Evolutionary conservation across 2,113 vertebrate genomes (phyloP).

Genomic region (Grammomys surdaster): DNA sequence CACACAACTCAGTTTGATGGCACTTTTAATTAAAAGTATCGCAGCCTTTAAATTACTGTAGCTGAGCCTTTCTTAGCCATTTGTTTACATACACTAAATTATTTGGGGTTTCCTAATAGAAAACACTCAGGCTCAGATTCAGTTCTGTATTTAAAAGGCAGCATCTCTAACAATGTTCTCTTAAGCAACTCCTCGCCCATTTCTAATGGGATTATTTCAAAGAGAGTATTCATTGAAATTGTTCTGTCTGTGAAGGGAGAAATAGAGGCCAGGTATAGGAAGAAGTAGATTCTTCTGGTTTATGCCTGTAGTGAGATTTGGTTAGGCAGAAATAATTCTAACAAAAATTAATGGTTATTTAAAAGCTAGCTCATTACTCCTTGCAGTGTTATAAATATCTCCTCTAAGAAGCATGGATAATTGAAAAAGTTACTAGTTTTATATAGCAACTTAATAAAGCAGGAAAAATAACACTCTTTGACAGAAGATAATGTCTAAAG

Average conservation of each 20-base stretch:
- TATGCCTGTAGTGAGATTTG: slow-evolving; percentile 19
- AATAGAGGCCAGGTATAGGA: not conserved
- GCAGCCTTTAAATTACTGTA: not conserved
- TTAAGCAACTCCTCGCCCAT: not conserved
- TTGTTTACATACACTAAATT: slow-evolving; percentile 23
- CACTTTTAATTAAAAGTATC: slow-evolving; percentile 13
- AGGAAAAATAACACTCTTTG: slow-evolving; percentile 41
- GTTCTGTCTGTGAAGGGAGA: slow-evolving; percentile 13
- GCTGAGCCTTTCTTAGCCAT: not conserved
- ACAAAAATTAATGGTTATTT: slow-evolving; percentile 14
- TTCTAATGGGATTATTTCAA: slow-evolving; percentile 34
- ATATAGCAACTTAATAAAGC: slow-evolving; percentile 38
- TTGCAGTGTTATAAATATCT: slow-evolving; percentile 42
- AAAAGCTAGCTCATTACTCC: not conserved
- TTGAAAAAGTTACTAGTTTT: slow-evolving; percentile 55
- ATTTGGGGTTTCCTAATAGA: slow-evolving; percentile 44
- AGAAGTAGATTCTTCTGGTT: slow-evolving; percentile 28
- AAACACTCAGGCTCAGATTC: slow-evolving; percentile 26
- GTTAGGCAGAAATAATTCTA: slow-evolving; percentile 15
- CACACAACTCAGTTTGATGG: not conserved
- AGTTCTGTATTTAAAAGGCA: not conserved
- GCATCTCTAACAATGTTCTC: not conserved
- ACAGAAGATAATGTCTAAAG: slow-evolving; percentile 45
- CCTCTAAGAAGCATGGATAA: slow-evolving; percentile 53
- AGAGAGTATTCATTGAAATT: slow-evolving; percentile 5